Base-by-base conservation (phyloP, 1,140 invertebrate species). In the Drosophila cardini region DNA sequence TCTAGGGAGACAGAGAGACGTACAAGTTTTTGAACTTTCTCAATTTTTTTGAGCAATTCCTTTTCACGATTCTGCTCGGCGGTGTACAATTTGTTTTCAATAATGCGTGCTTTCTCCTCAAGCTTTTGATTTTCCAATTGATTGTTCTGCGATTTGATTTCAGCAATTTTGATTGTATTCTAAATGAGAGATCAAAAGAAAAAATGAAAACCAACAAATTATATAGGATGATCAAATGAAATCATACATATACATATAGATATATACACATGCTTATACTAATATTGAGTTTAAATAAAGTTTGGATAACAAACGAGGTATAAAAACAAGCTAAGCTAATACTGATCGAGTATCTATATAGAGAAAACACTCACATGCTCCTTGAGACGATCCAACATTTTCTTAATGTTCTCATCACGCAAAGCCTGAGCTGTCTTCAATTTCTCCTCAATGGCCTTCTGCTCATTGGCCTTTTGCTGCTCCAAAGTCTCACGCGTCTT, bases 341-440 rank as follows among this genome's bases (percentile, higher is more conserved):
- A 13, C 13, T 15, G 30, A 71, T 11, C 32, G 1, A 1, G 26
- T 38, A 9, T n/a, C 26, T n/a, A 13, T 42, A 8, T 21, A 15
- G 11, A 0, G 18, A 11, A n/a, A n/a, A n/a, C n/a, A 89, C 83
- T 95, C 92, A 98, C 97, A 93, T 98, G 97, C 92, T 98, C 96
- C 92, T 96, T 96, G 7, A 98, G 94, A 78, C 97, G 96, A 80
- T 97, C 96, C 60, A 97, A 93, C 95, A 98, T 97, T 92, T 96
- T 96, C 93, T 97, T 97, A 53, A 97, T 95, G 91, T 97, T 96
- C 84, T 96, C 96, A 92, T 97, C 96, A 73, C 97, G 95, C 92
- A 97, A 96, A 80, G 95, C 95, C 72, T 96, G 95, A 76, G 96
- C 97, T 60, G 94, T 95, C 92, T 95, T 96, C 92, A 97, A 93